Conservation (phyloP, 2,797 vertebrate species). For the Cottoperca gobio region DNA sequence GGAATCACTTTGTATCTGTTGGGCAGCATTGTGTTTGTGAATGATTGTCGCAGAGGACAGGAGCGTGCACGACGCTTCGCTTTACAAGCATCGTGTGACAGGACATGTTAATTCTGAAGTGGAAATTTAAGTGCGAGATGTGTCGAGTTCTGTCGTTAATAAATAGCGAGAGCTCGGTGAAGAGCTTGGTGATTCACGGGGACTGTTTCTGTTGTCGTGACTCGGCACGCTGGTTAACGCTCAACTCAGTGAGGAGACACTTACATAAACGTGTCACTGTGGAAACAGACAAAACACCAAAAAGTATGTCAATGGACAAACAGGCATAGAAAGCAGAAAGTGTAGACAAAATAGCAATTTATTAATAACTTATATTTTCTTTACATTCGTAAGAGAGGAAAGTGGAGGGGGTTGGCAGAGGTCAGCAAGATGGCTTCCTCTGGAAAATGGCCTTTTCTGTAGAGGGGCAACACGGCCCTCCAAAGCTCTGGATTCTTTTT, state of each 20-base stretch:
- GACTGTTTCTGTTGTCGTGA: slow-evolving; percentile 58
- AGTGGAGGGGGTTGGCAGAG: slow-evolving; percentile 61
- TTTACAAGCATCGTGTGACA: slow-evolving; percentile 40
- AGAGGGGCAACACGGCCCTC: slow-evolving; percentile 31
- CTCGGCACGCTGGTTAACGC: slow-evolving; percentile 54
- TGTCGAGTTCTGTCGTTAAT: slow-evolving; percentile 45
- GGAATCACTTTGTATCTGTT: slow-evolving; percentile 55
- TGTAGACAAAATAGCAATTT: slow-evolving; percentile 99
- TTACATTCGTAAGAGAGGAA: slow-evolving; percentile 95
- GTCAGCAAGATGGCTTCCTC: slow-evolving; percentile 54
- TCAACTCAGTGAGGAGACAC: slow-evolving; percentile 40
- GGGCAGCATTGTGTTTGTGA: slow-evolving; percentile 37
- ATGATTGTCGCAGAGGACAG: slow-evolving; percentile 44
- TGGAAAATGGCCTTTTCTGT: slow-evolving; percentile 59
- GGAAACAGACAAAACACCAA: slow-evolving; percentile 46
- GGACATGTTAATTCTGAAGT: slow-evolving; percentile 29
- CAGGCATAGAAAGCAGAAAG: slow-evolving; percentile 66
- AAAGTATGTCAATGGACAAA: slow-evolving; percentile 22
- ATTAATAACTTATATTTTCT: slow-evolving; percentile 99
- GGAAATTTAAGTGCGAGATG: slow-evolving; percentile 39
- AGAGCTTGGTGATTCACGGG: slow-evolving; percentile 45
- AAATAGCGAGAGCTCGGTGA: slow-evolving; percentile 31
- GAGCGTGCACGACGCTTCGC: slow-evolving; percentile 3
- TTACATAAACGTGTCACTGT: slow-evolving; percentile 56
- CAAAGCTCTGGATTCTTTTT: slow-evolving; percentile 46